Conservation (phyloP, 2,113 vertebrate species). For the Hystrix cristata region DNA sequence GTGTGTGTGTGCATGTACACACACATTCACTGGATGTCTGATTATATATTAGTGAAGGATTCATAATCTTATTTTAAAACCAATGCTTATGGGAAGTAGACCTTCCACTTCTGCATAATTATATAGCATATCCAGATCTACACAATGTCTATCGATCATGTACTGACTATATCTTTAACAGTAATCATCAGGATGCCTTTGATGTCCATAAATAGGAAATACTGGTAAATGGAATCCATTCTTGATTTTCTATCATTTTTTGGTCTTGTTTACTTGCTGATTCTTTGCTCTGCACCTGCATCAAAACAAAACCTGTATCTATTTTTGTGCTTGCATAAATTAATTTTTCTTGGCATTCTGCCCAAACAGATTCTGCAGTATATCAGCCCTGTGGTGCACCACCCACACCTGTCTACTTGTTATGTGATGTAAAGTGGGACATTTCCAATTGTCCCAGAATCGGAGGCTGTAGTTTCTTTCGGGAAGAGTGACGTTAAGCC, state of each 20-base stretch:
- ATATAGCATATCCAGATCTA: neutral
- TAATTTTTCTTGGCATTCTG: slow-evolving; percentile 66
- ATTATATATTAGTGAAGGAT: neutral
- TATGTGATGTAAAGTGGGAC: neutral
- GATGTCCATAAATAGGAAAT: slow-evolving; percentile 7
- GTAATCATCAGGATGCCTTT: neutral
- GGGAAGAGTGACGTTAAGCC: neutral
- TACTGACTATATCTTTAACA: slow-evolving; percentile 2
- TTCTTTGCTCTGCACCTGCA: slow-evolving; percentile 82
- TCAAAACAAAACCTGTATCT: slow-evolving; percentile 77
- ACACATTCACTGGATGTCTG: neutral
- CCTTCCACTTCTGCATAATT: neutral
- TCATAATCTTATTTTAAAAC: slow-evolving; percentile 33
- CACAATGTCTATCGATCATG: neutral
- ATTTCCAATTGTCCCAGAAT: slow-evolving; percentile 19
- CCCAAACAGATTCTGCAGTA: slow-evolving; percentile 51
- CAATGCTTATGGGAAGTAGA: neutral
- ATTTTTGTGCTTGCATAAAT: slow-evolving; percentile 73
- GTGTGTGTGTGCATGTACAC: neutral
- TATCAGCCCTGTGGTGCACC: slow-evolving; percentile 30
- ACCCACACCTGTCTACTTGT: slow-evolving; percentile 22
- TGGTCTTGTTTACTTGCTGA: slow-evolving; percentile 64
- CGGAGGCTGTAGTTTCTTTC: neutral
- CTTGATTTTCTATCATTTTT: slow-evolving; percentile 23
- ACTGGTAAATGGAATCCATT: neutral